Percentiles rank a stretch among this genome's conserved stretches.
phyloP scores from a whole-genome alignment of 1,140 invertebrate genomes.

The Parapsyche elsis region DNA sequence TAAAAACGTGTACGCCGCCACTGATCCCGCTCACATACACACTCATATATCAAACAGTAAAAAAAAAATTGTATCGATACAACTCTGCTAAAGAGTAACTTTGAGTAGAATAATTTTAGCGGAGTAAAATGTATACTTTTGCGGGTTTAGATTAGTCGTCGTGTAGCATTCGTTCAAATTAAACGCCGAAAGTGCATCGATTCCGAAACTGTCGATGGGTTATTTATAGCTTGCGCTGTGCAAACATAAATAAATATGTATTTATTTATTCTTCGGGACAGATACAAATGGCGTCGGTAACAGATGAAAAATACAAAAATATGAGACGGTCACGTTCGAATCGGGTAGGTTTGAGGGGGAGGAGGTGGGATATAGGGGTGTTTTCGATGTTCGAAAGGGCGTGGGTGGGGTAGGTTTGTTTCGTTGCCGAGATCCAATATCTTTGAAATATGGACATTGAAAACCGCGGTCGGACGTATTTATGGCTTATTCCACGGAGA shows the following conservation, averaged over 20 bases:
- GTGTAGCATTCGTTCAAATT: too few relatives aligned
- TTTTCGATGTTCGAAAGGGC: conserved; percentile 1
- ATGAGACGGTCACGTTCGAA: conserved; percentile 51
- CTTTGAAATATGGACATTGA: conserved; percentile 57
- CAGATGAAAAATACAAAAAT: conserved; percentile 51
- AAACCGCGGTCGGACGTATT: conserved; percentile 54
- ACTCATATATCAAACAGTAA: background rate
- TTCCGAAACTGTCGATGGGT: too few relatives aligned
- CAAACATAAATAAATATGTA: conserved; percentile 6
- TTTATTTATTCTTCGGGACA: conserved; percentile 10
- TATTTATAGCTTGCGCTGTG: too few relatives aligned
- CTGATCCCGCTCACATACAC: background rate
- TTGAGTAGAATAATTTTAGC: too few relatives aligned
- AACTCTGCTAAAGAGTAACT: too few relatives aligned
- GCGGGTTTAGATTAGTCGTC: too few relatives aligned
- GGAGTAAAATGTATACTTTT: too few relatives aligned
- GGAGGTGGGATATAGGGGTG: conserved; percentile 13
- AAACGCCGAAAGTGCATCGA: too few relatives aligned
- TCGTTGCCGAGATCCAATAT: conserved; percentile 50
- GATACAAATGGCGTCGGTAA: conserved; percentile 45
- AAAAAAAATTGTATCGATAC: background rate
- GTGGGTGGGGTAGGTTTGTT: background rate
- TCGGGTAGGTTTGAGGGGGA: background rate
- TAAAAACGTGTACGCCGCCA: conserved; percentile 48
- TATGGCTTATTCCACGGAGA: conserved; percentile 56